Conservation (phyloP, 2,113 vertebrate genomes). For the Thermophis baileyi region DNA sequence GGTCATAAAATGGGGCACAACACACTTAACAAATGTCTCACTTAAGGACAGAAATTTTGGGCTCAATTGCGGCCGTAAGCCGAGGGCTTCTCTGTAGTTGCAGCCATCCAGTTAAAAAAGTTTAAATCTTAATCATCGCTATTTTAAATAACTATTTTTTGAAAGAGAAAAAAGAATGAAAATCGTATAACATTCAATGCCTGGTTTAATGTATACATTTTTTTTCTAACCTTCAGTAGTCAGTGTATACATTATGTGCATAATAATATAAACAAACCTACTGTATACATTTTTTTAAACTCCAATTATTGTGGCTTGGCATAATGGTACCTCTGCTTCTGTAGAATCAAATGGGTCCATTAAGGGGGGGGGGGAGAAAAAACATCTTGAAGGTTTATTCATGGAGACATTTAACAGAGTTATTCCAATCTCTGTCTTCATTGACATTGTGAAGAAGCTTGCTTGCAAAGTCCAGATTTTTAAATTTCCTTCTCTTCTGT, state of each 20-base stretch:
- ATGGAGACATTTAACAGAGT: neutral
- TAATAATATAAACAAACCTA: neutral
- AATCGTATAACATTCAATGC: neutral
- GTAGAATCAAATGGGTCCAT: neutral
- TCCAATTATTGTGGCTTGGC: neutral
- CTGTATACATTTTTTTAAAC: neutral
- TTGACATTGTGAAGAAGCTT: neutral
- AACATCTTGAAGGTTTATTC: no score
- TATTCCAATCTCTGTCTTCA: neutral
- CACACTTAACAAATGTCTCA: no score
- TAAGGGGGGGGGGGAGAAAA: neutral
- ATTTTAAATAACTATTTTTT: neutral
- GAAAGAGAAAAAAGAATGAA: neutral
- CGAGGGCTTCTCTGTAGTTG: neutral
- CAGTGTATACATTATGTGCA: neutral
- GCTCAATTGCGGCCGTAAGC: no score
- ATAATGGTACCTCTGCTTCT: neutral
- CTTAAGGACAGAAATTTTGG: no score
- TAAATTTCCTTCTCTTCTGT: neutral
- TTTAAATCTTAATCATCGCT: neutral
- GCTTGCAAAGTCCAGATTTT: neutral
- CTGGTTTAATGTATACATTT: neutral
- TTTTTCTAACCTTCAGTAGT: neutral
- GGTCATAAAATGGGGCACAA: no score
- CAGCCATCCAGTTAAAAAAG: neutral